phyloP scores from a whole-genome alignment of 2,797 vertebrate genomes.

The Ctenopoma multispine region DNA sequence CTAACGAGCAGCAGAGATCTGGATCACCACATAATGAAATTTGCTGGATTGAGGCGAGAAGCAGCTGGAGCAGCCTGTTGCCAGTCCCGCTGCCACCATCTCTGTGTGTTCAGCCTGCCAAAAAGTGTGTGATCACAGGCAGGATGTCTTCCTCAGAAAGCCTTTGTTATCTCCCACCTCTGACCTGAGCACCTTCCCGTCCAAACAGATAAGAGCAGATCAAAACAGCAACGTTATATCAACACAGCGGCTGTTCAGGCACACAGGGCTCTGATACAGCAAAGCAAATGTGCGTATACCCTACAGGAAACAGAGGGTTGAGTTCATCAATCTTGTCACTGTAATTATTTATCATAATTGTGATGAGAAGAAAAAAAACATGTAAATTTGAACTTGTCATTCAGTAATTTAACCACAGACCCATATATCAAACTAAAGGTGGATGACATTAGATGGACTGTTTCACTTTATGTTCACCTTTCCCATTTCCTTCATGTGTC shows the following conservation, averaged over 20 bases:
- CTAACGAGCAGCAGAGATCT: conserved; percentile 25
- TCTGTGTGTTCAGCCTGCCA: conserved; percentile 18
- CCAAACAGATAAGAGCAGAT: conserved; percentile 50
- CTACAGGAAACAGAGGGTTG: too few relatives aligned
- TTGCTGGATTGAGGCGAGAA: neutral
- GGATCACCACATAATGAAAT: conserved; percentile 7
- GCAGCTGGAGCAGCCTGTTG: conserved; percentile 25
- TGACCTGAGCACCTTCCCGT: conserved; percentile 36
- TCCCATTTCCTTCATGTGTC: neutral
- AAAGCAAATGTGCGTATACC: neutral
- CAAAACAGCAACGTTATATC: conserved; percentile 19
- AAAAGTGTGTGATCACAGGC: conserved; percentile 43
- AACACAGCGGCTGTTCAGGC: neutral
- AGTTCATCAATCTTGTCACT: too few relatives aligned
- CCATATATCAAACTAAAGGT: too few relatives aligned
- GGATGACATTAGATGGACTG: too few relatives aligned
- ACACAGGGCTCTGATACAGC: neutral
- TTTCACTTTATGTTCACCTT: too few relatives aligned
- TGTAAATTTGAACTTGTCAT: too few relatives aligned
- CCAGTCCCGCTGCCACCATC: conserved; percentile 23
- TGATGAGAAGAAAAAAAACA: too few relatives aligned
- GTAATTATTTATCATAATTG: too few relatives aligned
- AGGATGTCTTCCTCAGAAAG: conserved; percentile 47
- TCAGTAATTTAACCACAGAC: too few relatives aligned
- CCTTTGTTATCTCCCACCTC: conserved; percentile 43